Conservation (phyloP, 1,140 invertebrate species). For the Procambarus clarkii region DNA sequence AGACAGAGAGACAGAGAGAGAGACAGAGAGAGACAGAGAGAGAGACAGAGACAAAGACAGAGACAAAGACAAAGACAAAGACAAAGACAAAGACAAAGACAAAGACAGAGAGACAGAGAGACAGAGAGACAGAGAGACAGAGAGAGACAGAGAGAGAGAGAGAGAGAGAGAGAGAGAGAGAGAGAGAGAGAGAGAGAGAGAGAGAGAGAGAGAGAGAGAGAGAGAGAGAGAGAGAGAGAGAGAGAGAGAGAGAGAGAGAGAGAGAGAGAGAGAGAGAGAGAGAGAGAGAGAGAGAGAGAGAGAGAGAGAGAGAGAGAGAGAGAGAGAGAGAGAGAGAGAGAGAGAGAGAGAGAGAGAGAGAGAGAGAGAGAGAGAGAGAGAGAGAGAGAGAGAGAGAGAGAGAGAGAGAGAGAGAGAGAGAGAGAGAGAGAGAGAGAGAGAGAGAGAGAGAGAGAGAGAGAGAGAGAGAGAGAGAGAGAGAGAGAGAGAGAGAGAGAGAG, state of each 20-base stretch:
- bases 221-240: conserved; percentile 23
- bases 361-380: not conserved
- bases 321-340: conserved; percentile 23
- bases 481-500: too few relatives aligned
- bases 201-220: conserved; percentile 6
- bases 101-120: too few relatives aligned
- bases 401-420: not conserved
- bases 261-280: not conserved
- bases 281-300: too few relatives aligned
- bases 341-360: conserved; percentile 18
- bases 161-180: conserved; percentile 20
- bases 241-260: conserved; percentile 16
- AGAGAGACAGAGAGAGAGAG: not conserved
- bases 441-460: conserved; percentile 21
- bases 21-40: not conserved
- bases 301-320: not conserved
- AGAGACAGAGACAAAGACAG: too few relatives aligned
- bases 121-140: not conserved
- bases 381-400: too few relatives aligned
- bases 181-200: conserved; percentile 3
- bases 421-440: conserved; percentile 23
- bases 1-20: conserved; percentile 7
- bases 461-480: conserved; percentile 2
- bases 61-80: too few relatives aligned
- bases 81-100: too few relatives aligned